These are phyloP conservation scores for Coendou prehensilis DNA, from an alignment of 2,797 vertebrate species.

Conservation along the genomic window DNA sequence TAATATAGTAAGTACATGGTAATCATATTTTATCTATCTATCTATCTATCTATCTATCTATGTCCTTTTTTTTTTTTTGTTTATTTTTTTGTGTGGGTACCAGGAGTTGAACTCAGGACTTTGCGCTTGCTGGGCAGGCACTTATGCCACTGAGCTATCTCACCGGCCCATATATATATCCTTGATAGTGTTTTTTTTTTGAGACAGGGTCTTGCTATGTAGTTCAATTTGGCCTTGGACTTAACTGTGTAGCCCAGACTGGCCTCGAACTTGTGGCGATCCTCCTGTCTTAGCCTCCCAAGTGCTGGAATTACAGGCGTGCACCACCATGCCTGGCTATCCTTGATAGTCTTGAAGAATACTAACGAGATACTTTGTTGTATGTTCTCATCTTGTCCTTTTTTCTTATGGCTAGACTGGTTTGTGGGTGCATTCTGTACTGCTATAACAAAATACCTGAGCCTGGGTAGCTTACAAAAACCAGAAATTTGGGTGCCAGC, in stretches of 20 bases:
- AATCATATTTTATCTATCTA: too few relatives aligned
- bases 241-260: background rate
- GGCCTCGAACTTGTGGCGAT: background rate
- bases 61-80: too few relatives aligned
- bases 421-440: background rate
- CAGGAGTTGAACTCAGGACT: too few relatives aligned
- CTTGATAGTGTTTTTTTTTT: too few relatives aligned
- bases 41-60: too few relatives aligned
- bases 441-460: background rate
- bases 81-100: too few relatives aligned
- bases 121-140: too few relatives aligned
- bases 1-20: too few relatives aligned
- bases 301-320: background rate
- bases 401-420: background rate
- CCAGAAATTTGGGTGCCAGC: background rate
- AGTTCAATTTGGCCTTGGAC: background rate
- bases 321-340: background rate
- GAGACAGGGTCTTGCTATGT: background rate
- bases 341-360: slow-evolving; percentile 5
- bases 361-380: background rate
- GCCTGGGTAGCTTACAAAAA: background rate
- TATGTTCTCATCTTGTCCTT: background rate
- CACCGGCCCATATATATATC: too few relatives aligned
- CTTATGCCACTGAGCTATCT: too few relatives aligned
- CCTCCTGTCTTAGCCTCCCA: background rate